phyloP scores from a whole-genome alignment of 2,113 vertebrate species.

The Chaenogobius annularis region DNA sequence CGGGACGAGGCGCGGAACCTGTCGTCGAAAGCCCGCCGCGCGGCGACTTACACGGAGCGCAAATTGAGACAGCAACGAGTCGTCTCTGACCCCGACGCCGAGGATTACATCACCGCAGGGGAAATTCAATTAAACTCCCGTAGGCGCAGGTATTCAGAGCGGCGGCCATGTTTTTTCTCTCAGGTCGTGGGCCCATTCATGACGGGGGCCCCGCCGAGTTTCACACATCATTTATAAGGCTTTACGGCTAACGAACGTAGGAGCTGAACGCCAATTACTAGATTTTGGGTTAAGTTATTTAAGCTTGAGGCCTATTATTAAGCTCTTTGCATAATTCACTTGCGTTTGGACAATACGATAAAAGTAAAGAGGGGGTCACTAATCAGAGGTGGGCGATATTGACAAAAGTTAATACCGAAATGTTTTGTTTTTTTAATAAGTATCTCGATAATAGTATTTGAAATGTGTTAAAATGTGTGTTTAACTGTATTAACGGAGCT shows the following conservation, averaged over 20 bases:
- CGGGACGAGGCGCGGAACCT: conserved; percentile 84
- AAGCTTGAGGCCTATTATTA: neutral
- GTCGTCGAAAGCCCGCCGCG: conserved; percentile 77
- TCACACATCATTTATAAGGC: conserved; percentile 38
- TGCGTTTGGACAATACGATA: no score
- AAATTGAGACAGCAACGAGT: conserved; percentile 71
- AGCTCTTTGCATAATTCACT: no score
- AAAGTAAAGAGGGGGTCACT: no score
- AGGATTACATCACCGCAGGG: conserved; percentile 71
- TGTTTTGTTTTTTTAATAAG: no score
- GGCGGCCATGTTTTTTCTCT: conserved; percentile 29
- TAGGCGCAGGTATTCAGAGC: conserved; percentile 37
- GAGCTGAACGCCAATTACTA: conserved; percentile 19
- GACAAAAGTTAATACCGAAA: no score
- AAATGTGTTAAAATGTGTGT: no score
- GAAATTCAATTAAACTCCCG: conserved; percentile 71
- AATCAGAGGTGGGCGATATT: no score
- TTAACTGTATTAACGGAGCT: no score
- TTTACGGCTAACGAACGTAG: conserved; percentile 38
- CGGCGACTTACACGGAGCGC: conserved; percentile 75
- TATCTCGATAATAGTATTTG: no score
- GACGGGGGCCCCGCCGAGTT: conserved; percentile 19
- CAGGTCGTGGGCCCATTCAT: conserved; percentile 43
- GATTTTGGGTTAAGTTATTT: neutral
- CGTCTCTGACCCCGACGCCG: conserved; percentile 22